Conservation (phyloP, 2,888 invertebrate genomes). For the Chrysina gloriosa region DNA sequence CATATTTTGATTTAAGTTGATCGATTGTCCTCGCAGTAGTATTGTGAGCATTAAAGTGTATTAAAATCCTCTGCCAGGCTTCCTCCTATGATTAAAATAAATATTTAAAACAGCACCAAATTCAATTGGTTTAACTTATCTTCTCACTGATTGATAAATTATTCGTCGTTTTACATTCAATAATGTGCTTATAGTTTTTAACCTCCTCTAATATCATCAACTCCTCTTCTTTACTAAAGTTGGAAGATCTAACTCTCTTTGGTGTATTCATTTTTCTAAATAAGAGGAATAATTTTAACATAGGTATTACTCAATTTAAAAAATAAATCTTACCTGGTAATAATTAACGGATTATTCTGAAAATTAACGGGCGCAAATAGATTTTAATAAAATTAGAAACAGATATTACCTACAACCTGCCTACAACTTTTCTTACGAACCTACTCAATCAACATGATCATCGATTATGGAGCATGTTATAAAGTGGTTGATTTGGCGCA, state of each 20-base stretch:
- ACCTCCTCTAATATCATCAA: neutral
- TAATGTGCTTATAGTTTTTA: neutral
- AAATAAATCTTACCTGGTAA: no score
- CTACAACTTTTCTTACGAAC: no score
- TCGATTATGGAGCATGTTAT: no score
- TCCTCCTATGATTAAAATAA: neutral
- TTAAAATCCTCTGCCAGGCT: neutral
- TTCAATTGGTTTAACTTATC: neutral
- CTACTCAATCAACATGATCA: no score
- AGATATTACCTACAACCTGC: no score
- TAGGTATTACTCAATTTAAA: no score
- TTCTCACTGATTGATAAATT: neutral
- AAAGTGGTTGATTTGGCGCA: no score
- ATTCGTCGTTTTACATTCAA: neutral
- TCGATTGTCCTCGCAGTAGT: neutral
- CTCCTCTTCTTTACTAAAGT: no score
- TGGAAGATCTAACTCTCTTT: neutral
- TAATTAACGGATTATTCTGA: no score
- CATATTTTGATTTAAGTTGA: neutral
- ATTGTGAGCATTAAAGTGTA: neutral
- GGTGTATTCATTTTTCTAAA: constrained; percentile 59
- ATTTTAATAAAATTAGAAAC: no score
- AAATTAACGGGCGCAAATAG: no score
- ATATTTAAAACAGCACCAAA: neutral
- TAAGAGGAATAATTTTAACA: no score